A percentile compares a stretch with the other conserved stretches of the same genome.
phyloP scores from a whole-genome alignment of 2,888 invertebrate genomes.

The Aphelenchoides bicaudatus region DNA sequence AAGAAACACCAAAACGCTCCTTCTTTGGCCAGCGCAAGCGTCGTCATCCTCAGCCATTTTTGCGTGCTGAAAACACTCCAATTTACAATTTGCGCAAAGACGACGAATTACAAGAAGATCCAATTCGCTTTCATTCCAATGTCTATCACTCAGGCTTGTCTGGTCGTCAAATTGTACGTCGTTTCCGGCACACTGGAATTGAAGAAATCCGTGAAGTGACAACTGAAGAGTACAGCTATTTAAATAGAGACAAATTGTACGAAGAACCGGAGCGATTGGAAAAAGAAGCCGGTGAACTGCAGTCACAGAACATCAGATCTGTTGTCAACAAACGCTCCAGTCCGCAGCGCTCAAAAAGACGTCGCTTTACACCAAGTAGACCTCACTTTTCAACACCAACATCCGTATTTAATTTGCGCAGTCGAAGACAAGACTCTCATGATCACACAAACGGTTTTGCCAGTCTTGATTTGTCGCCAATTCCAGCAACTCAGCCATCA shows the following conservation, averaged over 20 bases:
- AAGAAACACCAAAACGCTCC: conserved; percentile 2
- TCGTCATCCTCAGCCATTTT: not conserved
- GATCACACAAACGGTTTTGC: conserved; percentile 9
- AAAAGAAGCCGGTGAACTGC: conserved; percentile 4
- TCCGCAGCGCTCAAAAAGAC: too few species aligned
- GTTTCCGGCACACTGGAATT: conserved; percentile 33
- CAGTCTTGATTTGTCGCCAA: conserved; percentile 9
- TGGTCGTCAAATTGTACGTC: conserved; percentile 5
- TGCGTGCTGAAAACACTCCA: conserved; percentile 6
- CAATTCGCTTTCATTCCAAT: conserved; percentile 17
- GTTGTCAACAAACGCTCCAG: not conserved
- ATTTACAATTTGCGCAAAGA: not conserved
- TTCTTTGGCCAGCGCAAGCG: conserved; percentile 1
- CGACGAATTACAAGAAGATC: conserved; percentile 21
- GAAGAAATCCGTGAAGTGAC: conserved; percentile 23
- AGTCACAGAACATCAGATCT: not conserved
- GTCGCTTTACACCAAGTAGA: not conserved
- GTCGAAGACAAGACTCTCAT: not conserved
- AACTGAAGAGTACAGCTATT: not conserved
- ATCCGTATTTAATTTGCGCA: conserved; percentile 1
- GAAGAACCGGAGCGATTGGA: not conserved
- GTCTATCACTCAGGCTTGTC: conserved; percentile 30
- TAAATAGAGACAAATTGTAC: conserved; percentile 1
- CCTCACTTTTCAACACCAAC: conserved; percentile 10
- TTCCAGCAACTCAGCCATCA: too few species aligned